A percentile compares a stretch with the other conserved stretches of the same genome.
These are phyloP conservation scores for Labroides dimidiatus DNA, from an alignment of 2,797 vertebrate genomes.

Conservation along the genomic window DNA sequence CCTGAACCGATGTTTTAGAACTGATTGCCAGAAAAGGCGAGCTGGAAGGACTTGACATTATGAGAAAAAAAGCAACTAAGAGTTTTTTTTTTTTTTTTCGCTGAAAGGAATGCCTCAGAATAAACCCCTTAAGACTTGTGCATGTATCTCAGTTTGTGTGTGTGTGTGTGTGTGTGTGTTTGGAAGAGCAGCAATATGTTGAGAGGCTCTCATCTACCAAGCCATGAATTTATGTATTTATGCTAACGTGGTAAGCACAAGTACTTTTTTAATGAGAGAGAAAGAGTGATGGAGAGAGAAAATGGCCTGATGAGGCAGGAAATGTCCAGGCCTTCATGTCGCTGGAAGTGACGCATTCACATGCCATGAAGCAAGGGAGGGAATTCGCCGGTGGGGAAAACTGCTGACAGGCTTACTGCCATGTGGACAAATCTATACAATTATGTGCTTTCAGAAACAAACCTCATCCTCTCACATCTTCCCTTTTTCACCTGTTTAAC, in stretches of 20 bases:
- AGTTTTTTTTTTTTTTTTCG: constrained; percentile 14
- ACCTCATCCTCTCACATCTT: neutral
- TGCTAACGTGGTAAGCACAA: constrained; percentile 61
- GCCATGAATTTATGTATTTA: constrained; percentile 67
- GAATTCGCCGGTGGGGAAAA: constrained; percentile 55
- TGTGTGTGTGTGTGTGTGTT: constrained; percentile 10
- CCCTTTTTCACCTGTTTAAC: constrained; percentile 4
- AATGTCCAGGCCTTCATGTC: constrained; percentile 37
- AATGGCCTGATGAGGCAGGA: constrained; percentile 47
- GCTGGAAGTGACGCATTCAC: constrained; percentile 51
- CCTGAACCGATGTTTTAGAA: constrained; percentile 51
- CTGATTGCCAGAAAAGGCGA: constrained; percentile 39
- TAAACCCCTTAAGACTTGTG: constrained; percentile 20
- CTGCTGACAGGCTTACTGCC: constrained; percentile 45
- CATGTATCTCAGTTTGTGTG: constrained; percentile 21
- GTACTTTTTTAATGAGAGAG: constrained; percentile 63
- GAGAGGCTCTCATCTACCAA: constrained; percentile 32
- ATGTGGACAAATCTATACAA: constrained; percentile 54
- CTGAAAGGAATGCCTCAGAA: constrained; percentile 13
- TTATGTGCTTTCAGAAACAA: constrained; percentile 11
- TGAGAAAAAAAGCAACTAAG: constrained; percentile 10
- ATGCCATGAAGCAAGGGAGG: constrained; percentile 43
- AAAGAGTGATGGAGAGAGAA: constrained; percentile 27
- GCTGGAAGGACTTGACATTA: constrained; percentile 3
- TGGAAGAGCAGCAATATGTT: constrained; percentile 30